Base-by-base conservation (phyloP, 92 coral and sea anemone species). In the Bergia sp. region DNA sequence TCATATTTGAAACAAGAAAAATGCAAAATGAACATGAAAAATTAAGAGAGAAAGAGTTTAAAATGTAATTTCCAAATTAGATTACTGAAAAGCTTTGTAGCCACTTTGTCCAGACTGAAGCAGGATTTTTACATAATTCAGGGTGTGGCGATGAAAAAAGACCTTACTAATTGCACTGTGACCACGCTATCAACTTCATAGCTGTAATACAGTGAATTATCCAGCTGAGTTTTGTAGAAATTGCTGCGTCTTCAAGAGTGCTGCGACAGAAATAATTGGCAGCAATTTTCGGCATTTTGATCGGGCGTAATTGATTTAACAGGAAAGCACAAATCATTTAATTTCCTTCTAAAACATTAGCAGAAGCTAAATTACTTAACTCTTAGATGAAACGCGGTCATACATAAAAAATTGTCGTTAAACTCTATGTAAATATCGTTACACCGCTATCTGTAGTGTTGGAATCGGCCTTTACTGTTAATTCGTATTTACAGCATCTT, bases 281-380 rank as follows among this genome's bases (percentile, higher is more conserved):
- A 61, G 20, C 3, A 61, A 61, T 61, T 61, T 61, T 21, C 7
- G 6, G 7, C 69, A 61, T 3, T 61, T 20, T 61, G 29, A 61
- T 16, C 69, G 29, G 29, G 36, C 16, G 12, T 77, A 77, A 77
- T 77, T 36, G 47, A 77, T 44, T 77, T 77, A 43, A 77, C 58
- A 43, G 40, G 29, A 77, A 74, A 37, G 21, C 78, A 11, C 78
- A 74, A 10, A 37, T 38, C 1, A 13, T 37, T 74, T 74, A 13
- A 38, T 74, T 74, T 37, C 47, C 43, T 74, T 77, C 53, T 77
- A 45, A 45, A 43, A 45, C 37, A 77, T 77, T 45, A 43, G 81
- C 45, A 9, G 49, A 21, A 77, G 12, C 18, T 77, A 77, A 77
- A 77, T 45, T 3, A 45, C 20, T 74, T 37, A 37, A 20, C 8